Evolutionary conservation across 1,140 invertebrate genomes (phyloP), one percentile per base, ranked within the genome.

Genomic region (Euura lappo): DNA sequence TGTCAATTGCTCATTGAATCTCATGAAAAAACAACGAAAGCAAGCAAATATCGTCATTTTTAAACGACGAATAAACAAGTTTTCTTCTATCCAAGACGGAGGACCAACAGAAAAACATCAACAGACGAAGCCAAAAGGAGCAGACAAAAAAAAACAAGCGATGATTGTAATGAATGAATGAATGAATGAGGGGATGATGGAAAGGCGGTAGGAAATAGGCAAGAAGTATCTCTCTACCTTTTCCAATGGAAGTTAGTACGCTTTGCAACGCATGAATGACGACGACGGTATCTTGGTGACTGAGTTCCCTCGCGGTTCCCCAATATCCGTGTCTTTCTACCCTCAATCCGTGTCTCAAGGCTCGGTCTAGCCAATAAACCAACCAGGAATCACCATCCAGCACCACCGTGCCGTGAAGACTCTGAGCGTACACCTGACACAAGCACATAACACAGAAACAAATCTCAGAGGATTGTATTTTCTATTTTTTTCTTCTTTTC

Each of bases 291-390:
- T 88, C 86, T 73, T 89, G 89, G 75, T 89, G 90, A 68, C 89
- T 89, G 68, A 91, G 88, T 77, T 90, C 88, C 72, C 87, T 83
- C 42, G 88, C 89, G 46, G 89, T 87, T 28, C 87, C 87, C 90
- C 90, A 91, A 79, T 91, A 91, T 71, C 90, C 90, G 79, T 88
- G 83, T 68, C 87, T 83, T 71, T 86, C 86, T 66, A 84, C 76
- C 42, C 85, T 84, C 45, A 89, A 70, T 11, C 88, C 88, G 75
- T 89, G 87, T 42, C 88, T 80, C 5, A 89, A 71, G 46, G 86
- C 87, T 73, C 85, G 76, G 77, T 89, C 88, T 66, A 89, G 72
- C 85, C 85, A 87, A 67, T 88, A 86, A n/a, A 88, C 87, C 70
- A 88, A 78, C 87, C 87, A 88, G 7, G 86, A 88, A 72, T 89